phyloP scores from a whole-genome alignment of 2,888 invertebrate genomes.

The Drosophila monieri region DNA sequence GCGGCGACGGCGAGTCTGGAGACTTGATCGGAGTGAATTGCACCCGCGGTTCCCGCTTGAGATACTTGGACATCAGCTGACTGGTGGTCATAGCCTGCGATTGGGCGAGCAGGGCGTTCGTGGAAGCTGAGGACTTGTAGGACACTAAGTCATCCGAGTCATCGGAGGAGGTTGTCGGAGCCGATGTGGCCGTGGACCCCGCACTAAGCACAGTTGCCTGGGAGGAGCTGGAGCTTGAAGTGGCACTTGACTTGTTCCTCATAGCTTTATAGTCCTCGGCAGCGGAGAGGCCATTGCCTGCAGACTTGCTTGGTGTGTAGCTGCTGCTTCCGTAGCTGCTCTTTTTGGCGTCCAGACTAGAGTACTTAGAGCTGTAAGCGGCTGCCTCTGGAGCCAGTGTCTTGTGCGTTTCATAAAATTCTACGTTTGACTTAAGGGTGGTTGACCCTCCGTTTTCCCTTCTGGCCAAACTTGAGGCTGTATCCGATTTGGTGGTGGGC shows the following conservation, averaged over 20 bases:
- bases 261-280: conserved; percentile 81
- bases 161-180: conserved; percentile 81
- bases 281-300: conserved; percentile 64
- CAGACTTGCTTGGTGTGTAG: conserved; percentile 61
- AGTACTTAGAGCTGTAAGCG: conserved; percentile 65
- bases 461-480: conserved; percentile 22
- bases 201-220: conserved; percentile 82
- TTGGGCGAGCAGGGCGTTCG: conserved; percentile 82
- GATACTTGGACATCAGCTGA: conserved; percentile 83
- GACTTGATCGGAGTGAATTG: conserved; percentile 82
- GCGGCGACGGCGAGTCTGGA: conserved; percentile 82
- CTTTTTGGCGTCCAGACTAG: conserved; percentile 67
- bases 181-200: conserved; percentile 82
- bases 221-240: conserved; percentile 82
- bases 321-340: conserved; percentile 55
- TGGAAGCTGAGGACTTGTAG: conserved; percentile 82
- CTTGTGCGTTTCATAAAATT: conserved; percentile 82
- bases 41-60: conserved; percentile 83
- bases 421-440: conserved; percentile 77
- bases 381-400: conserved; percentile 69
- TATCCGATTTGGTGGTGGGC: conserved; percentile 58
- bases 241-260: conserved; percentile 81
- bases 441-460: conserved; percentile 32
- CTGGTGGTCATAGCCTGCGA: conserved; percentile 83
- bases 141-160: conserved; percentile 82